Conservation (phyloP, 2,888 invertebrate genomes). For the Biston stratarius region DNA sequence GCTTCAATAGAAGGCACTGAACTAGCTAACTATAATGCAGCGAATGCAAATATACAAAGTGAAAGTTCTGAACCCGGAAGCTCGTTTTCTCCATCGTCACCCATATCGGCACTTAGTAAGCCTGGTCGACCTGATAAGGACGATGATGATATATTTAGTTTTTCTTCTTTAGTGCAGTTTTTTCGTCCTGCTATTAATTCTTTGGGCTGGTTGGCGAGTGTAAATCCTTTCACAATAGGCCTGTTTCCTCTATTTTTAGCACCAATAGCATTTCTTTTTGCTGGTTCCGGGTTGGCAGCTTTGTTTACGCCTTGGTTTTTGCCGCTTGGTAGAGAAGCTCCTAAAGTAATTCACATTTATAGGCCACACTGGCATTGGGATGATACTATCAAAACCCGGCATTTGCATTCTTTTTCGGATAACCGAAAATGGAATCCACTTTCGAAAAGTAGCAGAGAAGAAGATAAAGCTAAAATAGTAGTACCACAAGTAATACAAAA, state of each 20-base stretch:
- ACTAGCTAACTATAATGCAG: constrained; percentile 72
- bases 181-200: constrained; percentile 82
- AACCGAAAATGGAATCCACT: constrained; percentile 57
- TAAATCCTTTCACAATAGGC: constrained; percentile 87
- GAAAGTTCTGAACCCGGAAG: constrained; percentile 62
- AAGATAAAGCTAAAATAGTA: constrained; percentile 40
- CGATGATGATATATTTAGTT: constrained; percentile 81
- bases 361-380: constrained; percentile 87
- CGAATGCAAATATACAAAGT: constrained; percentile 53
- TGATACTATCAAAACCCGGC: constrained; percentile 84
- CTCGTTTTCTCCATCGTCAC: constrained; percentile 62
- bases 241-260: constrained; percentile 87
- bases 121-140: constrained; percentile 67
- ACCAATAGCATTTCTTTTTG: constrained; percentile 88
- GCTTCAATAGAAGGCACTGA: constrained; percentile 71
- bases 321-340: constrained; percentile 78
- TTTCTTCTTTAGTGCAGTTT: constrained; percentile 75
- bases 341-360: constrained; percentile 69
- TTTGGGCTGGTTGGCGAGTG: constrained; percentile 82
- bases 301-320: constrained; percentile 89
- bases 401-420: constrained; percentile 71
- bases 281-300: constrained; percentile 87
- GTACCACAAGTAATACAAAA: constrained; percentile 59
- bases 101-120: constrained; percentile 60
- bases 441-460: constrained; percentile 53